A percentile compares a stretch with the other conserved stretches of the same genome.
These are phyloP conservation scores for Poecilia gillii DNA, from an alignment of 2,797 vertebrate species.

Conservation along the genomic window DNA sequence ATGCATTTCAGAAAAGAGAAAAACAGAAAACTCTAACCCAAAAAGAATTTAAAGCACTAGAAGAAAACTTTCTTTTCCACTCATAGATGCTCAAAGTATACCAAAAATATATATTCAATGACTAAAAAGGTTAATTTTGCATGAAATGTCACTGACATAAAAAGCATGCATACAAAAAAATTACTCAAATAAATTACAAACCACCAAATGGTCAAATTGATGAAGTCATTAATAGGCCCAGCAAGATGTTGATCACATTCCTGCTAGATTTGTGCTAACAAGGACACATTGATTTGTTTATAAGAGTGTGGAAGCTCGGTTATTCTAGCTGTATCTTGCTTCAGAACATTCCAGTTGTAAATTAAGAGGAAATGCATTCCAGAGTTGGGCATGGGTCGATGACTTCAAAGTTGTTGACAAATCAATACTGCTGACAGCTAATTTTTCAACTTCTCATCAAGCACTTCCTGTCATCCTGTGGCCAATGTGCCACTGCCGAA, in stretches of 20 bases:
- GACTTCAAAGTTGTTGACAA: constrained; percentile 5
- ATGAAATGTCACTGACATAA: background rate
- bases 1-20: no score
- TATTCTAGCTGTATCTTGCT: constrained; percentile 3
- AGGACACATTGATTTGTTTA: constrained; percentile 6
- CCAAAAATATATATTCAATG: no score
- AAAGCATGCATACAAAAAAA: background rate
- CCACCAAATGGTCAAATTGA: background rate
- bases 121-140: no score
- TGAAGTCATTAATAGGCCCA: background rate
- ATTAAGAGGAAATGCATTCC: constrained; percentile 8
- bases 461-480: background rate
- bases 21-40: no score
- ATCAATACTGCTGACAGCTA: constrained; percentile 7
- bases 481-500: background rate
- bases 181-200: background rate
- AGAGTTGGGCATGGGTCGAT: constrained; percentile 1
- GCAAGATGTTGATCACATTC: background rate
- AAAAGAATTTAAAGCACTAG: no score
- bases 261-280: background rate
- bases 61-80: no score
- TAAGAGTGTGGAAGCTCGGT: background rate
- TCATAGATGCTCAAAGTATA: no score
- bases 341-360: constrained; percentile 11
- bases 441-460: constrained; percentile 6